Conservation (phyloP, 2,888 invertebrate species). For the Helobdella robusta region DNA sequence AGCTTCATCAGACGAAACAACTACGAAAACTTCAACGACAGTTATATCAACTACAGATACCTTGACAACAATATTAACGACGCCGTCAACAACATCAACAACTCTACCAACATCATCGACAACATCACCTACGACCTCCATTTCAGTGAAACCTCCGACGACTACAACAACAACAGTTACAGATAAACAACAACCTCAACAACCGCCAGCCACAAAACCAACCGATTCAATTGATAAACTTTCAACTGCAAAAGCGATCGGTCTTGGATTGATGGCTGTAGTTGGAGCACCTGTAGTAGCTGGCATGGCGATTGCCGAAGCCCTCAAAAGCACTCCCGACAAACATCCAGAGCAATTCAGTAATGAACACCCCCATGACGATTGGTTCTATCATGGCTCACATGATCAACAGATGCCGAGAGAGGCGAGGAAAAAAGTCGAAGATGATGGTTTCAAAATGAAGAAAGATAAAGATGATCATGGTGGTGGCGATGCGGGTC, state of each 20-base stretch:
- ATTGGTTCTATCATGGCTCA: neutral
- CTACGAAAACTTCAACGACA: neutral
- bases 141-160: neutral
- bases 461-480: neutral
- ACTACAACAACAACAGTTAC: too few relatives aligned
- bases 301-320: constrained; percentile 66
- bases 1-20: neutral
- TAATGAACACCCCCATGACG: constrained; percentile 16
- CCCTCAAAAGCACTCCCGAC: constrained; percentile 52
- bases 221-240: too few relatives aligned
- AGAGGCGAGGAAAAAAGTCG: neutral
- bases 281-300: constrained; percentile 78
- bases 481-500: neutral
- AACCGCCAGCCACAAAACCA: too few relatives aligned
- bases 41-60: neutral
- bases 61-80: neutral
- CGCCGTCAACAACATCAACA: neutral
- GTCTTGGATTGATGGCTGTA: constrained; percentile 62
- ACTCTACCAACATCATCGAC: neutral
- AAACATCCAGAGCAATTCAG: constrained; percentile 21
- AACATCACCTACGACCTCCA: neutral
- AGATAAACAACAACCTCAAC: too few relatives aligned
- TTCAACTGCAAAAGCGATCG: constrained; percentile 28
- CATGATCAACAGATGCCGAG: neutral
- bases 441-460: neutral